phyloP scores from a whole-genome alignment of 1,140 invertebrate genomes.

The Drosophila lacteicornis region DNA sequence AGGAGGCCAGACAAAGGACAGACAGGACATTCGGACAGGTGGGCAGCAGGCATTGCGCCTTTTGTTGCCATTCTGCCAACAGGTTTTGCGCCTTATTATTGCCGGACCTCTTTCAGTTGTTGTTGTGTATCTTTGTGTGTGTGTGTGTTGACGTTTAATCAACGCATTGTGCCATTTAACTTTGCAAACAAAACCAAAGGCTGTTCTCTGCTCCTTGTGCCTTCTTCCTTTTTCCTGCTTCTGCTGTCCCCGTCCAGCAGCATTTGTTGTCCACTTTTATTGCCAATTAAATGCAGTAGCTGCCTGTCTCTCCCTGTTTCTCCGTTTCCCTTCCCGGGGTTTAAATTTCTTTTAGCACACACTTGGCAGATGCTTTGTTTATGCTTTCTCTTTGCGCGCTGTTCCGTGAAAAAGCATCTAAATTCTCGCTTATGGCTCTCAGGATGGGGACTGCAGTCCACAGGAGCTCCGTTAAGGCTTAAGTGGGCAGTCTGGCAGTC shows the following conservation, averaged over 20 bases:
- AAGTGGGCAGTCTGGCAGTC: slow-evolving; percentile 5
- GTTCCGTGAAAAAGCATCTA: slow-evolving; percentile 15
- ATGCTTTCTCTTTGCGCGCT: slow-evolving; percentile 27
- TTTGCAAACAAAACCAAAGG: slow-evolving; percentile 66
- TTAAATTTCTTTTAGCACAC: slow-evolving; percentile 52
- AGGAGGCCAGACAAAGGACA: slow-evolving; percentile 43
- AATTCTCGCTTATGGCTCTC: slow-evolving; percentile 15
- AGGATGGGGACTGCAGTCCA: neutral
- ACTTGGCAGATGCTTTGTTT: slow-evolving; percentile 40
- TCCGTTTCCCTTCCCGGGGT: slow-evolving; percentile 3
- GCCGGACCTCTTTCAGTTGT: slow-evolving; percentile 30
- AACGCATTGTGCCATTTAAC: slow-evolving; percentile 78
- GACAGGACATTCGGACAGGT: slow-evolving; percentile 25
- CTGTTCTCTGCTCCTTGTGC: slow-evolving; percentile 14
- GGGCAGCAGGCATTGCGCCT: slow-evolving; percentile 23
- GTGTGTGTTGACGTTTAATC: slow-evolving; percentile 74
- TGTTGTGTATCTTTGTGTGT: slow-evolving; percentile 7
- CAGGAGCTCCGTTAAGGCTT: neutral
- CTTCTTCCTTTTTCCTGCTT: slow-evolving; percentile 8
- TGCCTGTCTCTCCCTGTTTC: slow-evolving; percentile 18
- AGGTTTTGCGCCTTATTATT: slow-evolving; percentile 75
- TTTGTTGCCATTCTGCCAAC: slow-evolving; percentile 43
- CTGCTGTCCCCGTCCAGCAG: slow-evolving; percentile 15
- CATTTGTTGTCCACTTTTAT: slow-evolving; percentile 76
- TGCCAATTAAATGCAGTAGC: slow-evolving; percentile 75